Conservation (phyloP, 92 coral and sea anemone genomes). For the Phenganax subtilis region DNA sequence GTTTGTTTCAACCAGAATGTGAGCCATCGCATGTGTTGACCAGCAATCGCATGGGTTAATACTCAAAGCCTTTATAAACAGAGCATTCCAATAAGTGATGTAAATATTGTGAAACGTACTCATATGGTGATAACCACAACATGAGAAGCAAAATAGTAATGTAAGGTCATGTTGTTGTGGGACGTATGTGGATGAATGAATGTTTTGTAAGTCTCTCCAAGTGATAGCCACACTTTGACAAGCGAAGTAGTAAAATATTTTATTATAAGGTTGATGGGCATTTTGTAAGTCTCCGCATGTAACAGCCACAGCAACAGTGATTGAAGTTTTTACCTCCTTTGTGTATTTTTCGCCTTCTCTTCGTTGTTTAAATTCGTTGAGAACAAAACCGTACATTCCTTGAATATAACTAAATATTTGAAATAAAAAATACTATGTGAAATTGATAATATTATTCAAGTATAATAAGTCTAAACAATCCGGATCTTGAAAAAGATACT, state of each 20-base stretch:
- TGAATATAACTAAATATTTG: slow-evolving; percentile 12
- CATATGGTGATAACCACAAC: background rate
- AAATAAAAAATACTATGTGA: background rate
- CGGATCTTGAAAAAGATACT: no score
- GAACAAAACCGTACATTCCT: slow-evolving; percentile 29
- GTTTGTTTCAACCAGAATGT: slow-evolving; percentile 27
- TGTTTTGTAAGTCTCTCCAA: no score
- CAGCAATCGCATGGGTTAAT: slow-evolving; percentile 38
- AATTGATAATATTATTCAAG: background rate
- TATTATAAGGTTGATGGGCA: no score
- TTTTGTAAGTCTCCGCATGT: no score
- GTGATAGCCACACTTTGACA: no score
- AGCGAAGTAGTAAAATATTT: no score
- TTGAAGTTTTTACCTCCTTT: slow-evolving; percentile 49
- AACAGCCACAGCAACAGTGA: no score
- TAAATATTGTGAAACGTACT: slow-evolving; percentile 68
- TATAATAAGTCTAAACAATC: no score
- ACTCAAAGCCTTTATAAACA: slow-evolving; percentile 15
- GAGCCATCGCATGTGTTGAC: slow-evolving; percentile 41
- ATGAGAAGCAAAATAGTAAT: no score
- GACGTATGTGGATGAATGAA: no score
- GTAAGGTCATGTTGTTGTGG: no score
- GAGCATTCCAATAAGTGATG: slow-evolving; percentile 55
- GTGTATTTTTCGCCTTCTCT: slow-evolving; percentile 64
- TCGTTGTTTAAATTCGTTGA: slow-evolving; percentile 67